Base-by-base conservation (phyloP, 1,140 invertebrate species). In the Macrobrachium rosenbergii region DNA sequence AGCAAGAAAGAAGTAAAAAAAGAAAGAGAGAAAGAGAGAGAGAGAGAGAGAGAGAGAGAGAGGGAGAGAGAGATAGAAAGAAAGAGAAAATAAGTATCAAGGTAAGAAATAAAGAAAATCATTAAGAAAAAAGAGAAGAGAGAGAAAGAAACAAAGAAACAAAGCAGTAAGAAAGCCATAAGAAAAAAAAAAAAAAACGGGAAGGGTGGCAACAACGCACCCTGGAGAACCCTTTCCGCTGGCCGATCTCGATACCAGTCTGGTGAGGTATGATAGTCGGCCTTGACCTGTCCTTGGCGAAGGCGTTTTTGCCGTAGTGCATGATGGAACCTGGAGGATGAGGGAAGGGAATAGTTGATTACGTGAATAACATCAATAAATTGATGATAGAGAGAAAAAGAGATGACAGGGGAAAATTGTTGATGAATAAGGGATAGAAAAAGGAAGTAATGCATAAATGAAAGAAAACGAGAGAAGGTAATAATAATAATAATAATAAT, bases 271-370 rank as follows among this genome's bases (percentile, higher is more conserved):
- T 88, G 73, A 94, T 93, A n/a, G 94, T 94, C 43, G 93, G 93
- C 59, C 60, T 75, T 23, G 52, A 14, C 11, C 86, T 78, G 23
- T 82, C 92, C 81, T 92, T 92, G 64, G 93, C 92, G 90, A 94
- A 94, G 23, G 93, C 93, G 84, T 92, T 93, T 8, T 92, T 90
- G 0, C 93, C 93, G 87, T 94, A 94, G 88, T 94, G 93, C 93
- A 94, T 93, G 23, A 94, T 91, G 0, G 92, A 93, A 23, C 14
- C 83, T 85, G 83, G 2, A 58, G 19, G 37, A 17, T 17, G 23
- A 43, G 23, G 2, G 67, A 37, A 28, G 2, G 19, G 0, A 14
- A n/a, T n/a, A n/a, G 0, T 14, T 11, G 67, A 10, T 52, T 10
- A 52, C 10, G n/a, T n/a, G n/a, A n/a, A n/a, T n/a, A n/a, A 52